These are phyloP conservation scores for Gambusia yucatana DNA, from an alignment of 2,797 vertebrate genomes.

Conservation along the genomic window DNA sequence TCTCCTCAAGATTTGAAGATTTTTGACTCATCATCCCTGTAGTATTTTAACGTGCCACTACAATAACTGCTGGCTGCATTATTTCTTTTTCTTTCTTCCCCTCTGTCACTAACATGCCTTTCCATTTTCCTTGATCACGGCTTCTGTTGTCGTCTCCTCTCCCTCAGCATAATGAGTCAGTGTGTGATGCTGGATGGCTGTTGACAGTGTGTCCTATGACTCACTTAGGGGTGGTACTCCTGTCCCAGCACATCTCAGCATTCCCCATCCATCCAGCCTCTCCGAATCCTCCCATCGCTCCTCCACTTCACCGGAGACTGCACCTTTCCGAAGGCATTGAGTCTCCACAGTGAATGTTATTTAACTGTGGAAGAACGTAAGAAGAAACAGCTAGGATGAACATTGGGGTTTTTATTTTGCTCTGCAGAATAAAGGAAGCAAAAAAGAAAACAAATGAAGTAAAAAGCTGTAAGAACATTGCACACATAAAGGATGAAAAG, in stretches of 20 bases:
- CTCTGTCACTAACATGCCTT: constrained; percentile 39
- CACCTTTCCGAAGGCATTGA: constrained; percentile 10
- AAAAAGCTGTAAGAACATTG: constrained; percentile 21
- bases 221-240: constrained; percentile 68
- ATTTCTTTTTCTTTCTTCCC: constrained; percentile 22
- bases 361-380: neutral
- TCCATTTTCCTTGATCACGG: constrained; percentile 66
- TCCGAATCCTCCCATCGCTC: constrained; percentile 11
- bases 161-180: constrained; percentile 73
- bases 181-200: constrained; percentile 72
- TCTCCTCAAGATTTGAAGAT: constrained; percentile 15
- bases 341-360: neutral
- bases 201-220: constrained; percentile 73
- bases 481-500: constrained; percentile 21
- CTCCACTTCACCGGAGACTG: constrained; percentile 27
- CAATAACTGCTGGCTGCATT: constrained; percentile 46
- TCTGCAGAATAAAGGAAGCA: constrained; percentile 7
- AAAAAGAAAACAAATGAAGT: constrained; percentile 17
- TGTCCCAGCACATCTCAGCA: constrained; percentile 65
- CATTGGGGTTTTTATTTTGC: constrained; percentile 21
- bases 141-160: constrained; percentile 65
- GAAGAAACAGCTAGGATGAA: neutral
- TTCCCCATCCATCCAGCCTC: neutral
- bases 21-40: constrained; percentile 8
- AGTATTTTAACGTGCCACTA: constrained; percentile 8